Base-by-base conservation (phyloP, 1,140 invertebrate species). In the Drosophila varians region DNA sequence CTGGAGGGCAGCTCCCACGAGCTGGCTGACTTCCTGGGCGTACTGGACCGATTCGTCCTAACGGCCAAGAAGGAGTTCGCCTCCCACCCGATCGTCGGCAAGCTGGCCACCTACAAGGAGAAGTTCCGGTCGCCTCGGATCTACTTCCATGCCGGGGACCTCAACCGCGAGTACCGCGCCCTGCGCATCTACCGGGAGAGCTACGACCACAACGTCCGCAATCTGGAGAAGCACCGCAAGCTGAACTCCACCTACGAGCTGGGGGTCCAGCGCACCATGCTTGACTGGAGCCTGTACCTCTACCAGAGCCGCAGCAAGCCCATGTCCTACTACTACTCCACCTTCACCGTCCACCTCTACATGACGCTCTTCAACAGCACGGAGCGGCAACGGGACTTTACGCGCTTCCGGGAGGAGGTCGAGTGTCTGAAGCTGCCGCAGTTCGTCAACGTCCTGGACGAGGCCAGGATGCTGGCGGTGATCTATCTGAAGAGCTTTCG, bases 401-500 rank as follows among this genome's bases (percentile, higher is more conserved):
- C 56, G 8, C 80, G 58, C 1, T 86, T 84, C 47, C 76, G 76
- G 4, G 74, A 87, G 18, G 54, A 68, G 0, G 72, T 84, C 1
- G 89, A 90, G 51, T 90, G 89, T 16, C 51, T 90, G 1, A 84
- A 90, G 43, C 40, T 90, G 53, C 89, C 89, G 4, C 89, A 74
- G 9, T 88, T 80, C 18, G 86, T 90, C 8, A 89, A 87, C 34
- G 89, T 84, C 1, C 40, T 90, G 28, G 86, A 87, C 2, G 89
- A 90, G 45, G 89, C 89, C 2, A 53, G 86, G 0, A 73, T 89
- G 53, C 55, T 90, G 40, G 86, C 89, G 5, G 64, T 90, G 0
- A 74, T 90, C n/a, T 90, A 90, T 47, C 18, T 90, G 28, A 90
- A 90, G 53, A 90, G 89, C 23, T 89, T 90, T 11, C 65, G 79